Conservation (phyloP, 2,797 vertebrate species). For the Danio tinwini region DNA sequence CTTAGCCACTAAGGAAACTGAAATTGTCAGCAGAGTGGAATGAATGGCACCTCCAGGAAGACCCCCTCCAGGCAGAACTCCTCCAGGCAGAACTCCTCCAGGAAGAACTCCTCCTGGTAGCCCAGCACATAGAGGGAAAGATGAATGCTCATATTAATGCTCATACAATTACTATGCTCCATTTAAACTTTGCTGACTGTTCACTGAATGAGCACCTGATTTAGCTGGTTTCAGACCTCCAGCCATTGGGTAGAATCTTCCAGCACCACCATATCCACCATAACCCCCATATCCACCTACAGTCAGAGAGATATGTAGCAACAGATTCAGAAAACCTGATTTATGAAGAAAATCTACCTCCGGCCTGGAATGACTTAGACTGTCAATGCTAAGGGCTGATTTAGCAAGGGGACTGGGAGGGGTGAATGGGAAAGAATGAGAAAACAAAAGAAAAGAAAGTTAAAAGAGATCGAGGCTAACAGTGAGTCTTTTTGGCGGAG, state of each 20-base stretch:
- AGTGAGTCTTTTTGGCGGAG: constrained; percentile 57
- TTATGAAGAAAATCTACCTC: neutral
- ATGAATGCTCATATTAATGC: neutral
- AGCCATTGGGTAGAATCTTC: constrained; percentile 68
- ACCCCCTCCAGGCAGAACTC: constrained; percentile 54
- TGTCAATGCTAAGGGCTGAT: constrained; percentile 67
- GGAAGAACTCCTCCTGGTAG: constrained; percentile 56
- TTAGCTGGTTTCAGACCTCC: constrained; percentile 64
- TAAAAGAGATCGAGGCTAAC: constrained; percentile 54
- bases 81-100: constrained; percentile 61
- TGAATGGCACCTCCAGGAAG: constrained; percentile 31
- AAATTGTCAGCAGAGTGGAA: neutral
- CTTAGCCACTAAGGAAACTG: neutral
- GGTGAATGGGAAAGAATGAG: neutral
- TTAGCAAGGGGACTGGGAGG: constrained; percentile 21
- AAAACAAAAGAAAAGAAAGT: constrained; percentile 18
- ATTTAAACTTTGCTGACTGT: neutral
- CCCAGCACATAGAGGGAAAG: constrained; percentile 51
- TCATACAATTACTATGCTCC: neutral
- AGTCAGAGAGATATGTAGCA: constrained; percentile 18
- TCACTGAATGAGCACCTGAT: constrained; percentile 25
- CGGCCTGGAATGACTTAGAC: constrained; percentile 26
- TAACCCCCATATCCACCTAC: constrained; percentile 72
- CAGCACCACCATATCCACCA: constrained; percentile 68
- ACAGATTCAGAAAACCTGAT: constrained; percentile 1